Conservation (phyloP, 2,888 invertebrate species). For the Meteorus colon region DNA sequence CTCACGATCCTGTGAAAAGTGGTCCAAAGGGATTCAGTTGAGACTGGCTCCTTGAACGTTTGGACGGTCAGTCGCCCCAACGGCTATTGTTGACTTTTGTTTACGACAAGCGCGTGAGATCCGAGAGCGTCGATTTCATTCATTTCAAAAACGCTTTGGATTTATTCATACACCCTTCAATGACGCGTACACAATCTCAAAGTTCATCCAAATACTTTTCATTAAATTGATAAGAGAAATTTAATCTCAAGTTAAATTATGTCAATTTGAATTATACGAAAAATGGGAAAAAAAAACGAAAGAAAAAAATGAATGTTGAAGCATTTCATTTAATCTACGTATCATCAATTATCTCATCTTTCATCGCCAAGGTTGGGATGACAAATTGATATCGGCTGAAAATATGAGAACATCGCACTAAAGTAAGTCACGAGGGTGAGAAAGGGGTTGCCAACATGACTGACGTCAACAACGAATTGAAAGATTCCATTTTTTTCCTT, state of each 20-base stretch:
- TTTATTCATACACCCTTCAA: slow-evolving; percentile 12
- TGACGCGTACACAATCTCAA: slow-evolving; percentile 37
- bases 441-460: slow-evolving; percentile 18
- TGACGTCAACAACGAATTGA: slow-evolving; percentile 21
- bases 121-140: slow-evolving; percentile 64
- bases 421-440: not conserved
- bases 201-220: slow-evolving; percentile 24
- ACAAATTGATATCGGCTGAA: slow-evolving; percentile 46
- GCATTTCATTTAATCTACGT: not conserved
- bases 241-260: not conserved
- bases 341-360: not conserved
- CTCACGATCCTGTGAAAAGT: slow-evolving; percentile 62
- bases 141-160: slow-evolving; percentile 49
- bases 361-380: slow-evolving; percentile 40
- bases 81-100: slow-evolving; percentile 70
- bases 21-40: slow-evolving; percentile 61
- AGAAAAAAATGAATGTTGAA: not conserved
- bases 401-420: not conserved
- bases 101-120: slow-evolving; percentile 72
- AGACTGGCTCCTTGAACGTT: slow-evolving; percentile 38
- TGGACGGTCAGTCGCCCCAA: slow-evolving; percentile 44
- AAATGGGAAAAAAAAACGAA: not conserved
- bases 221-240: slow-evolving; percentile 14
- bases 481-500: slow-evolving; percentile 64
- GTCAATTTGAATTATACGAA: not conserved